phyloP scores from a whole-genome alignment of 1,140 invertebrate genomes.

The Drosophila albomicans region DNA sequence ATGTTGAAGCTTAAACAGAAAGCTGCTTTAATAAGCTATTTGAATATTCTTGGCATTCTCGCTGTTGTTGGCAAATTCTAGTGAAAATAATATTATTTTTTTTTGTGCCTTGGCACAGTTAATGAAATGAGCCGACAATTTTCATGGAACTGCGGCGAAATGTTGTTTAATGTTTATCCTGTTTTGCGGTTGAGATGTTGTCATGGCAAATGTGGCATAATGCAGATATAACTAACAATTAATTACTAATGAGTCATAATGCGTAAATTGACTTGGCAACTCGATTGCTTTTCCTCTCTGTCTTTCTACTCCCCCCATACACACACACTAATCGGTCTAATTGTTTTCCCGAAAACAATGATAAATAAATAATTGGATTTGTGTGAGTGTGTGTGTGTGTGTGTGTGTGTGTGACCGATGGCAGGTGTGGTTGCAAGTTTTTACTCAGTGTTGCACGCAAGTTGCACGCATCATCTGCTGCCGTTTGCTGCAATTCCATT shows the following conservation, averaged over 20 bases:
- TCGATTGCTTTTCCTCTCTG: neutral
- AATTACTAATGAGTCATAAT: slow-evolving; percentile 16
- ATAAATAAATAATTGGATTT: neutral
- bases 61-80: neutral
- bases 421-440: neutral
- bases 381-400: slow-evolving; percentile 14
- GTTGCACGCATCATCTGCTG: slow-evolving; percentile 27
- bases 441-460: slow-evolving; percentile 21
- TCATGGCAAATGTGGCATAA: slow-evolving; percentile 1
- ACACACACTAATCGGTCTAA: slow-evolving; percentile 2
- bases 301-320: no score
- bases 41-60: neutral
- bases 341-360: neutral
- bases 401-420: neutral
- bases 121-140: neutral
- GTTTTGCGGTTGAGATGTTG: slow-evolving; percentile 12
- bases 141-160: neutral
- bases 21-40: no score
- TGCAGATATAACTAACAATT: slow-evolving; percentile 5
- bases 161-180: slow-evolving; percentile 4
- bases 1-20: no score
- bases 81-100: neutral
- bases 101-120: neutral
- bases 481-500: slow-evolving; percentile 61
- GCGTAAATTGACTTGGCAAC: slow-evolving; percentile 3